Evolutionary conservation across 2,888 invertebrate species (phyloP).

Genomic region (Harmothoe impar): DNA sequence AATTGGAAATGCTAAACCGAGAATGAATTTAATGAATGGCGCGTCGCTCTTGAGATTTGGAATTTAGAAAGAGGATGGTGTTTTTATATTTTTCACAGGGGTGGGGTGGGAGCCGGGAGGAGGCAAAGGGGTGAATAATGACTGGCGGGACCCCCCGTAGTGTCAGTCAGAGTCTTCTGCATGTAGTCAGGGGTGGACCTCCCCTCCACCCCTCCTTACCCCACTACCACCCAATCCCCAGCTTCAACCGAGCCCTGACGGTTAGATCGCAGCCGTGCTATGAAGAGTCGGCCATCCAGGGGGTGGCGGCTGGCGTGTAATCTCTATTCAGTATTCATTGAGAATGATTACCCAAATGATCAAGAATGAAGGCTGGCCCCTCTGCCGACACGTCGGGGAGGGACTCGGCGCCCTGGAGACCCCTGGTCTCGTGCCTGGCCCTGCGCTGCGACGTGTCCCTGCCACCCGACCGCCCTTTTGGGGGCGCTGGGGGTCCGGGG

Average conservation of each 20-base stretch:
- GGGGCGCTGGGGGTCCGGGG: background rate
- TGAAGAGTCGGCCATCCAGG: background rate
- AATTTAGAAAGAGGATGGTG: background rate
- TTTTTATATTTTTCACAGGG: background rate
- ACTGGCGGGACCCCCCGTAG: background rate
- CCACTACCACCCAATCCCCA: background rate
- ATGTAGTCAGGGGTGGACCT: background rate
- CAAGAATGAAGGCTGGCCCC: conserved; percentile 55
- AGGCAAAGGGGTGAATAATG: conserved; percentile 1
- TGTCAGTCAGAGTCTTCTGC: background rate
- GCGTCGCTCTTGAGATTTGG: background rate
- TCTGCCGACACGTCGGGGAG: conserved; percentile 1
- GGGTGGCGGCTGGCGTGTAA: conserved; percentile 20
- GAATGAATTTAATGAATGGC: conserved; percentile 37
- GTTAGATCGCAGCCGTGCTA: background rate
- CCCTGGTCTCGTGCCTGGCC: background rate
- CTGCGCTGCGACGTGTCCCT: background rate
- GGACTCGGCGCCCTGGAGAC: background rate
- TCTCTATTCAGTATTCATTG: conserved; percentile 58
- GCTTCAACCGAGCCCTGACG: background rate
- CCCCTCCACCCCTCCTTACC: background rate
- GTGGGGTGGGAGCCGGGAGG: background rate
- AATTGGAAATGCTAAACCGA: conserved; percentile 52
- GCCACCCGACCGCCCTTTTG: background rate
- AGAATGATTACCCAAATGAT: conserved; percentile 60